phyloP scores from a whole-genome alignment of 2,888 invertebrate genomes.

The Auanema sp. region DNA sequence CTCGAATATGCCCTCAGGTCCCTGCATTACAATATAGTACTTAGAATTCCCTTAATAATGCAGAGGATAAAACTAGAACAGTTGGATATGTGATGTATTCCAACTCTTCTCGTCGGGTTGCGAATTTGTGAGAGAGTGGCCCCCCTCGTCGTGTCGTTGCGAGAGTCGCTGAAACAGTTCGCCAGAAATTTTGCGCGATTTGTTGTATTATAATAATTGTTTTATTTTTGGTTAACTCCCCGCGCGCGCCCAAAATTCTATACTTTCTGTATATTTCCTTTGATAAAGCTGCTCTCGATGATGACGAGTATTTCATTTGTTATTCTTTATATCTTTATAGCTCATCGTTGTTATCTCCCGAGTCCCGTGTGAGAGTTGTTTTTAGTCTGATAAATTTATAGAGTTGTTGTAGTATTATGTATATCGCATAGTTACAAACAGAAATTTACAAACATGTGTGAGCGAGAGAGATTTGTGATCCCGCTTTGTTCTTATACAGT shows the following conservation, averaged over 20 bases:
- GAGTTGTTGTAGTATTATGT: too few relatives aligned
- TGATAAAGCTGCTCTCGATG: conserved; percentile 13
- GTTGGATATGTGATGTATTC: too few relatives aligned
- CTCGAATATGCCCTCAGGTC: conserved; percentile 5
- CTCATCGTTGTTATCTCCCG: conserved; percentile 21
- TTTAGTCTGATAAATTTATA: too few relatives aligned
- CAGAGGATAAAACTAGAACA: too few relatives aligned
- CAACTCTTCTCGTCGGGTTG: not conserved
- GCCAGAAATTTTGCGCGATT: conserved; percentile 3
- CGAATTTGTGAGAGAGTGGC: conserved; percentile 16
- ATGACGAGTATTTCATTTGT: conserved; percentile 12
- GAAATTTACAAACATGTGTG: too few relatives aligned
- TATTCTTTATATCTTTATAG: conserved; percentile 12
- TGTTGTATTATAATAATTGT: conserved; percentile 14
- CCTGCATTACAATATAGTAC: too few relatives aligned
- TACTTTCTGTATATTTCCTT: conserved; percentile 4
- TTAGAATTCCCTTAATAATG: too few relatives aligned
- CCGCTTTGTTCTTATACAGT: too few relatives aligned
- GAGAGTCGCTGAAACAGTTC: conserved; percentile 1
- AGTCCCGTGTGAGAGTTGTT: conserved; percentile 22
- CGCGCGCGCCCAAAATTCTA: conserved; percentile 16
- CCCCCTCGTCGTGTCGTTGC: conserved; percentile 1
- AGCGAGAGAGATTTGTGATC: too few relatives aligned
- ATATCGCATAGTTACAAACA: too few relatives aligned
- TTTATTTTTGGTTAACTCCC: conserved; percentile 2